Evolutionary conservation across 2,797 vertebrate species (phyloP).

Genomic region (Poeciliopsis infans): DNA sequence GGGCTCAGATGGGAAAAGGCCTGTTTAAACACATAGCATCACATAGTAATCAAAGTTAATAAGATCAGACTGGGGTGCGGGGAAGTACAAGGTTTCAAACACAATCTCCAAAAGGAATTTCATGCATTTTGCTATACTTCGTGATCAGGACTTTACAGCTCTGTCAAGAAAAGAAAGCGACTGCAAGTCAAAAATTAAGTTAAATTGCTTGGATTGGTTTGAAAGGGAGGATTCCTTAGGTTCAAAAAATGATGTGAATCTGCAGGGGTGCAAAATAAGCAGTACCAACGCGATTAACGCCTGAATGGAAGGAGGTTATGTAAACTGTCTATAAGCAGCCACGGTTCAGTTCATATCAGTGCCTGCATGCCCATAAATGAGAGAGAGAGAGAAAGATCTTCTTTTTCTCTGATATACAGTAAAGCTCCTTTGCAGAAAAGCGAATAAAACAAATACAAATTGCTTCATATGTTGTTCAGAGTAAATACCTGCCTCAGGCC

Average conservation of each 20-base stretch:
- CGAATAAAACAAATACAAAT: background rate
- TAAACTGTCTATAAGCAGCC: background rate
- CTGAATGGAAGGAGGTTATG: background rate
- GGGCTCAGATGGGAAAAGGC: background rate
- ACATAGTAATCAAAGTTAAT: background rate
- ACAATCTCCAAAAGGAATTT: background rate
- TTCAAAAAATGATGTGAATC: background rate
- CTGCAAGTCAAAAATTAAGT: background rate
- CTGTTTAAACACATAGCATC: background rate
- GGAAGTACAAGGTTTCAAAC: background rate
- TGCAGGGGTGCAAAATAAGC: background rate
- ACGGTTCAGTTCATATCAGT: background rate
- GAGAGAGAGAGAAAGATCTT: background rate
- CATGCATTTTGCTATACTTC: background rate
- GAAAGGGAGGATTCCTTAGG: background rate
- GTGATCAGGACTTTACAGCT: background rate
- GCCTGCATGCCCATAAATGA: background rate
- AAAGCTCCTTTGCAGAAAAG: background rate
- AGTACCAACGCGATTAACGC: background rate
- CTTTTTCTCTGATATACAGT: background rate
- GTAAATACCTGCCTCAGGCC: slow-evolving; percentile 51
- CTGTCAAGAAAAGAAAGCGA: background rate
- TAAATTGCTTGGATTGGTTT: background rate
- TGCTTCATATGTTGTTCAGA: background rate
- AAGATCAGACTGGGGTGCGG: too few relatives aligned